Evolutionary conservation across 53 echinoderm and acorn worm genomes (phyloP), one percentile per base, ranked within the genome.

Genomic region (Antedon mediterranea): DNA sequence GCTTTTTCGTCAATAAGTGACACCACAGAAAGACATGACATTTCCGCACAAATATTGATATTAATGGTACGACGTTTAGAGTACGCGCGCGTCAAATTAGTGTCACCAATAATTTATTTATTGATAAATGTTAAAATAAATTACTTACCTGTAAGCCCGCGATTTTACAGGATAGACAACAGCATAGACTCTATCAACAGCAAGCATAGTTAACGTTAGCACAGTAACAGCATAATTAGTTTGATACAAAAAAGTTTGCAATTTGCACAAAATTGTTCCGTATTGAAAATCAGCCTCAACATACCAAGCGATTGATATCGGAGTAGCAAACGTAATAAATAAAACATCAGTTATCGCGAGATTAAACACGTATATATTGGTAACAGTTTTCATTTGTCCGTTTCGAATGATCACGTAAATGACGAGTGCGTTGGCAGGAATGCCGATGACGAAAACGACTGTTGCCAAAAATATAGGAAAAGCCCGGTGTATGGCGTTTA

Each of bases 371-470:
- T 94, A 94, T 72, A 84, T 89, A 72, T 94, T 93, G 2, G 94
- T 94, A 29, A 89, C 91, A 14, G 95, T 94, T 83, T 91, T 89
- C 95, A 94, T 94, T 74, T 91, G 85, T 0, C 91, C 89, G 77
- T 94, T 89, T 31, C 83, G 83, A 28, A 89, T 71, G 81, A 94
- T 85, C 43, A 92, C 92, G 82, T 87, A 94, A 34, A 94, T 84
- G 31, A 94, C 95, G 29, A 94, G 81, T 72, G 73, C 80, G 74
- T 94, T 94, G 41, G 92, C 95, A 8, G 87, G 74, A 37, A 94
- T 87, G 15, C 95, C 95, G 75, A 85, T 26, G 57, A 57, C 20
- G 57, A 57, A 57, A 8, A 57, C 57, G 1, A 57, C 57, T 18
- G 57, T 57, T 26, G 57, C 57, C 20, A 57, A 57, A 57, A 57